Evolutionary conservation across 2,888 invertebrate genomes (phyloP).

Genomic region (Omphaloscelis lunosa): DNA sequence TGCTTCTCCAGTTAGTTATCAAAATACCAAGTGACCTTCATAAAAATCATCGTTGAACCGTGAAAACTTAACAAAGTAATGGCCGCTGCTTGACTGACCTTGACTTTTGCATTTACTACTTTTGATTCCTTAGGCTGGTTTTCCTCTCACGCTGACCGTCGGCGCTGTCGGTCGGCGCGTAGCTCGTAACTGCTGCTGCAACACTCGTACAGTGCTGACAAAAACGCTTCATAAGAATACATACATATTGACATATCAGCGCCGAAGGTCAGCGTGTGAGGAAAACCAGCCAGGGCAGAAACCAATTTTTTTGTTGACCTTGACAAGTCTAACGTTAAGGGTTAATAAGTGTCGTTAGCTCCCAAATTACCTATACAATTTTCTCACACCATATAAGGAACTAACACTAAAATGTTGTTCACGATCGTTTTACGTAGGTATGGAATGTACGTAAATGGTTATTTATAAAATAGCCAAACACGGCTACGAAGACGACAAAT

Average conservation of each 20-base stretch:
- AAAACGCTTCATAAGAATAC: too few species aligned
- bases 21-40: background rate
- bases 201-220: too few species aligned
- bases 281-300: too few species aligned
- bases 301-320: too few species aligned
- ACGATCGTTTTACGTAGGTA: constrained; percentile 22
- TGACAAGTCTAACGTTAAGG: too few species aligned
- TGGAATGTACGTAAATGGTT: constrained; percentile 43
- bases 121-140: too few species aligned
- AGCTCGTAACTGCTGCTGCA: too few species aligned
- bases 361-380: constrained; percentile 1
- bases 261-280: too few species aligned
- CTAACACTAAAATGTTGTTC: constrained; percentile 23
- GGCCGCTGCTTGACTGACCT: background rate
- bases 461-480: constrained; percentile 50
- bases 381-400: constrained; percentile 12
- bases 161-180: too few species aligned
- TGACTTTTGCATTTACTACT: constrained; percentile 16
- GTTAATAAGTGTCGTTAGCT: background rate
- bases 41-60: background rate
- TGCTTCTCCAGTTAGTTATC: background rate
- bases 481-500: constrained; percentile 27
- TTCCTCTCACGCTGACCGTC: too few species aligned
- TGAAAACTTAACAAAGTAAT: constrained; percentile 4
- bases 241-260: too few species aligned